Conservation (phyloP, 2,888 invertebrate genomes). For the Drosophila rellima region DNA sequence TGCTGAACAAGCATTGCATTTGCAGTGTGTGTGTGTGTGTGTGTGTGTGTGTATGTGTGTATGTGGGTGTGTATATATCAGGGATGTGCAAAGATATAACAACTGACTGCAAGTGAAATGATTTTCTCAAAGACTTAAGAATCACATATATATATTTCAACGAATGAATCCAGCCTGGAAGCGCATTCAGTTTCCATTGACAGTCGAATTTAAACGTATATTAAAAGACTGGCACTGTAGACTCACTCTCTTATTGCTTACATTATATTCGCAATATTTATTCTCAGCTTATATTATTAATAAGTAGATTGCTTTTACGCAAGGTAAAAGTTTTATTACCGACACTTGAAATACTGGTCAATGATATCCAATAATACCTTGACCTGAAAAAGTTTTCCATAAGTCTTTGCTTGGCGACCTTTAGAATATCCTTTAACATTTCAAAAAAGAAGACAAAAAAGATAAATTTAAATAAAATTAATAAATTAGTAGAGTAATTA, state of each 20-base stretch:
- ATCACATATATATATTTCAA: neutral
- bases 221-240: constrained; percentile 31
- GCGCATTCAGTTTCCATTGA: constrained; percentile 14
- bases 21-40: constrained; percentile 9
- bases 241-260: constrained; percentile 3
- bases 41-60: neutral
- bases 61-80: neutral
- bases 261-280: constrained; percentile 5
- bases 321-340: constrained; percentile 6
- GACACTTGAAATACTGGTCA: constrained; percentile 3
- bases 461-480: too few species aligned
- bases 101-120: constrained; percentile 50
- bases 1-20: constrained; percentile 44
- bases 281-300: constrained; percentile 32
- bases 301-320: constrained; percentile 5
- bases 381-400: neutral
- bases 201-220: constrained; percentile 25
- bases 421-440: neutral
- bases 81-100: constrained; percentile 50
- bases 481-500: too few species aligned
- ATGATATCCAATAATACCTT: neutral
- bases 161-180: neutral
- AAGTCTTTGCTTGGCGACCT: too few species aligned
- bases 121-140: constrained; percentile 48
- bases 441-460: too few species aligned